Percentiles rank a stretch among this genome's conserved stretches.
These are phyloP conservation scores for Conistra vaccinii DNA, from an alignment of 2,888 invertebrate species.

Conservation along the genomic window DNA sequence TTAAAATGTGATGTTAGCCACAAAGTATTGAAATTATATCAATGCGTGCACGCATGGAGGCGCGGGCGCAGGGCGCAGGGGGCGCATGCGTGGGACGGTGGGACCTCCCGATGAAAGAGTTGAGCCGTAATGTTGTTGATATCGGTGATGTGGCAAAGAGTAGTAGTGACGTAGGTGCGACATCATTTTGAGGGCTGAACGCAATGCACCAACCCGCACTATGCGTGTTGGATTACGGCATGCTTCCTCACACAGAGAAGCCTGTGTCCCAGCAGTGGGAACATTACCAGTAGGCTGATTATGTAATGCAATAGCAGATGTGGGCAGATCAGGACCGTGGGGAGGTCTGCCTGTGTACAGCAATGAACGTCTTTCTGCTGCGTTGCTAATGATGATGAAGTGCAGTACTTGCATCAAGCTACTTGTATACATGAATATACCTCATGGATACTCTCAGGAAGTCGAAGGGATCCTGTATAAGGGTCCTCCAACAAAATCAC, in stretches of 20 bases:
- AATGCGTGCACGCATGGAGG: slow-evolving; percentile 50
- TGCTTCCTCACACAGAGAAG: neutral
- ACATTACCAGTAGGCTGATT: neutral
- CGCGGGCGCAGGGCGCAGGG: neutral
- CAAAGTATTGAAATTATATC: slow-evolving; percentile 66
- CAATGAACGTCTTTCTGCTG: neutral
- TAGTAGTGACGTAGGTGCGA: neutral
- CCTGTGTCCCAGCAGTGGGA: neutral
- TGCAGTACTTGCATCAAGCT: neutral
- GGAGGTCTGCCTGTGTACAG: neutral
- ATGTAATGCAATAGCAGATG: neutral
- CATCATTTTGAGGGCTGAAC: neutral
- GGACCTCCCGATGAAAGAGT: slow-evolving; percentile 45
- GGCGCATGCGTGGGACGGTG: slow-evolving; percentile 23
- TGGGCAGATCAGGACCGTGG: neutral
- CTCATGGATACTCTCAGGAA: no score
- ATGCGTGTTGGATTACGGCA: neutral
- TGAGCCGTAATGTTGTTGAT: slow-evolving; percentile 55
- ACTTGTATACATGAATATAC: no score
- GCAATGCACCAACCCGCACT: neutral
- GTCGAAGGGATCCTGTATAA: no score
- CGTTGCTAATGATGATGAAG: neutral
- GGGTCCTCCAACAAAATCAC: no score
- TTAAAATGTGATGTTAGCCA: slow-evolving; percentile 44
- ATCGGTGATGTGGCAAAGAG: slow-evolving; percentile 44